Percentiles rank a stretch among this genome's conserved stretches.
Conservation (phyloP, 2,113 vertebrate species). For the Notarius quadriscutis region DNA sequence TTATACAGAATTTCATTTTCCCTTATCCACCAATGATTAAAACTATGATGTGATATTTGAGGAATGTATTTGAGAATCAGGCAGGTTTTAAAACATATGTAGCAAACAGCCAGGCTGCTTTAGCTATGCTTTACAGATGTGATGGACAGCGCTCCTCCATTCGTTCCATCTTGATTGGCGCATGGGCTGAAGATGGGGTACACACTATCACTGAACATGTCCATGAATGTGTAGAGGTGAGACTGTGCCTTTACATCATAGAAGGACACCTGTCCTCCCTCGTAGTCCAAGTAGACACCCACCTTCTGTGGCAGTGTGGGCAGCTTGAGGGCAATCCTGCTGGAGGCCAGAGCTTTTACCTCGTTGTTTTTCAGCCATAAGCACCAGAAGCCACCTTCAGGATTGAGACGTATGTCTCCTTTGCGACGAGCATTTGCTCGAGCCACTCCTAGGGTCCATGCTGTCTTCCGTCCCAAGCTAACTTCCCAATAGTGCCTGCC, state of each 20-base stretch:
- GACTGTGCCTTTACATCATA: slow-evolving; percentile 67
- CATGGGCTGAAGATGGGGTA: slow-evolving; percentile 78
- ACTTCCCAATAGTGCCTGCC: slow-evolving; percentile 80
- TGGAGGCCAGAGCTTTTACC: slow-evolving; percentile 63
- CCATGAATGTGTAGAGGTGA: slow-evolving; percentile 73
- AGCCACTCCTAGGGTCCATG: slow-evolving; percentile 74
- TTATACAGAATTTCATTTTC: background rate
- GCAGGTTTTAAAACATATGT: background rate
- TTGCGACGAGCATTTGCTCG: slow-evolving; percentile 65
- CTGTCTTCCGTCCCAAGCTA: slow-evolving; percentile 66
- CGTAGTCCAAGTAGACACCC: slow-evolving; percentile 75
- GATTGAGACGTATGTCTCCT: slow-evolving; percentile 74
- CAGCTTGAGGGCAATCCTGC: slow-evolving; percentile 61
- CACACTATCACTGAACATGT: slow-evolving; percentile 68
- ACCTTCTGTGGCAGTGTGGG: slow-evolving; percentile 60
- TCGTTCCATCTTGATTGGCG: slow-evolving; percentile 70
- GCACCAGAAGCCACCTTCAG: slow-evolving; percentile 75
- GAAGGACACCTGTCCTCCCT: slow-evolving; percentile 73
- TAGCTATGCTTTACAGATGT: slow-evolving; percentile 66
- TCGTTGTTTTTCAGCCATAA: slow-evolving; percentile 74
- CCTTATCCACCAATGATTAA: background rate
- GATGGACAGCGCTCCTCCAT: slow-evolving; percentile 61
- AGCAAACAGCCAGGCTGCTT: slow-evolving; percentile 9
- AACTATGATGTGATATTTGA: background rate
- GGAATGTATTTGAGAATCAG: background rate